Conservation (phyloP, 2,797 vertebrate genomes). For the Bovichtus diacanthus region DNA sequence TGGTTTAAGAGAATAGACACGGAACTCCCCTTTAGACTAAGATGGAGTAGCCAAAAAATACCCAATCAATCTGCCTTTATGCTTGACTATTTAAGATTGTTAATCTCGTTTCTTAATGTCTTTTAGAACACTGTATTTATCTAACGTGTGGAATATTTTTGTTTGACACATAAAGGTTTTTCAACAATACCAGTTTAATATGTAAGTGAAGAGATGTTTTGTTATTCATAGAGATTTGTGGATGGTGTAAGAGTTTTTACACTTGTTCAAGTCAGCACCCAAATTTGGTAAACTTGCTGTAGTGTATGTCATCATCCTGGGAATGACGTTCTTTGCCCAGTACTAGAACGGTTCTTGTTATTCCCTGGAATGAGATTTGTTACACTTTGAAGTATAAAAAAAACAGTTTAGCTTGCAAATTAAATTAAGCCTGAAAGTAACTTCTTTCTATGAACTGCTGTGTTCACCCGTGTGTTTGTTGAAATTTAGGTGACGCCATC, state of each 20-base stretch:
- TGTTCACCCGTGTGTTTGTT: constrained; percentile 42
- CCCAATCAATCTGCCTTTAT: constrained; percentile 63
- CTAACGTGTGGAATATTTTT: neutral
- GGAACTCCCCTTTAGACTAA: constrained; percentile 70
- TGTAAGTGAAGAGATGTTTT: neutral
- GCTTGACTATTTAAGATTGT: constrained; percentile 54
- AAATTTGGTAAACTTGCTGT: neutral
- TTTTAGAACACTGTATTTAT: constrained; percentile 1
- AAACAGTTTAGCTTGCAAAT: constrained; percentile 23
- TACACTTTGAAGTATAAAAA: constrained; percentile 8
- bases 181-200: neutral
- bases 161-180: neutral
- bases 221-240: neutral
- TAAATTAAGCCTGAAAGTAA: constrained; percentile 11
- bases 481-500: constrained; percentile 36
- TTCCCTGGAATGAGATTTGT: constrained; percentile 27
- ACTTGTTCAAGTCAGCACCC: neutral
- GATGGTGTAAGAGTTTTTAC: neutral
- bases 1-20: constrained; percentile 65
- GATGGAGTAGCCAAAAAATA: constrained; percentile 68
- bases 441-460: constrained; percentile 8
- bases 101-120: constrained; percentile 25
- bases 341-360: neutral
- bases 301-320: neutral
- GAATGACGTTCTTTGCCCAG: neutral